Conservation (phyloP, 2,797 vertebrate genomes). For the Heteromormyrus szaboi region DNA sequence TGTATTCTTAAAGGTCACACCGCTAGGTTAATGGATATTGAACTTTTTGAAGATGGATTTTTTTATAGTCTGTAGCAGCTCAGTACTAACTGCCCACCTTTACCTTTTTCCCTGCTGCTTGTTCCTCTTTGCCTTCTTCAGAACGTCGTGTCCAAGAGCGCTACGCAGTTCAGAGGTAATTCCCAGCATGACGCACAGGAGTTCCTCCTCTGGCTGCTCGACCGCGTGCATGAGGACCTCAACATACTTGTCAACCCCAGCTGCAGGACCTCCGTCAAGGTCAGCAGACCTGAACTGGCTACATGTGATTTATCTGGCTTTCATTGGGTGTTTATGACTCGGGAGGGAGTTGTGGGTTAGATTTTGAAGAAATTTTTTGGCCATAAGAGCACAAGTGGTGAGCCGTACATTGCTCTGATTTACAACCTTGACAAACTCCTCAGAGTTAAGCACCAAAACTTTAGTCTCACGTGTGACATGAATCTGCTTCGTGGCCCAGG, state of each 20-base stretch:
- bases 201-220: slow-evolving; percentile 94
- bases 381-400: not conserved
- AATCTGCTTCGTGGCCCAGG: slow-evolving; percentile 16
- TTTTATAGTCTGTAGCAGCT: not conserved
- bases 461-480: slow-evolving; percentile 10
- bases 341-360: not conserved
- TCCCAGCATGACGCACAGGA: slow-evolving; percentile 96
- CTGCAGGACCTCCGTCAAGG: slow-evolving; percentile 73
- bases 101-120: not conserved
- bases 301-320: not conserved
- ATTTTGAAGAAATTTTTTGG: slow-evolving; percentile 18
- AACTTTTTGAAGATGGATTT: not conserved
- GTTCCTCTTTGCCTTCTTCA: slow-evolving; percentile 43
- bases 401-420: slow-evolving; percentile 18
- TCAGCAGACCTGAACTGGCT: slow-evolving; percentile 37
- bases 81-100: not conserved
- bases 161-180: slow-evolving; percentile 88
- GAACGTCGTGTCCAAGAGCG: slow-evolving; percentile 89
- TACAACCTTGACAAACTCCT: slow-evolving; percentile 15
- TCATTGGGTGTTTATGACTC: too few species aligned
- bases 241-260: slow-evolving; percentile 74
- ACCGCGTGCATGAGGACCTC: slow-evolving; percentile 92
- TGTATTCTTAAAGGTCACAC: not conserved
- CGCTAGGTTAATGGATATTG: not conserved
- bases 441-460: not conserved